These are phyloP conservation scores for Drosophila lacicola DNA, from an alignment of 2,888 invertebrate species.

Conservation along the genomic window DNA sequence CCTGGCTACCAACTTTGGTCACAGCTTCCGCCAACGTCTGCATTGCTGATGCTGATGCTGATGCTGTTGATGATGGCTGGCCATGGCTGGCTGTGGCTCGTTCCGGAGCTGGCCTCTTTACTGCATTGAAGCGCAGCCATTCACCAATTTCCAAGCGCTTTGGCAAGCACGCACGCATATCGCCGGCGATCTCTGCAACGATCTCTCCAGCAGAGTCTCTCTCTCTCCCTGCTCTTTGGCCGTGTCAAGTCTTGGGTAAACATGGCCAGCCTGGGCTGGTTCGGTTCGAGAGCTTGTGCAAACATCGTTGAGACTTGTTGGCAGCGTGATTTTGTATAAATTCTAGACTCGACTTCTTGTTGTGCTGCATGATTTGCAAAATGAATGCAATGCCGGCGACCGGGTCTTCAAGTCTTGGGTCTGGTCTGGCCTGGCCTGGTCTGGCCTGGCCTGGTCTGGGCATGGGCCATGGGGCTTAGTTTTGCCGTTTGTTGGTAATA, in stretches of 20 bases:
- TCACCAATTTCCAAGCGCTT: conserved; percentile 65
- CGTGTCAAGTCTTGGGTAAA: conserved; percentile 74
- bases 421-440: conserved; percentile 6
- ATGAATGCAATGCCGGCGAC: conserved; percentile 52
- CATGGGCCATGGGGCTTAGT: conserved; percentile 31
- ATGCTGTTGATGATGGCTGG: conserved; percentile 1
- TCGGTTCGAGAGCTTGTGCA: conserved; percentile 62
- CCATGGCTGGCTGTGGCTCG: conserved; percentile 7
- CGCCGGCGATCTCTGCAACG: conserved; percentile 32
- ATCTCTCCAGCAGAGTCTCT: conserved; percentile 38
- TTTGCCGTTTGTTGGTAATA: conserved; percentile 54
- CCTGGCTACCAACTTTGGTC: conserved; percentile 71
- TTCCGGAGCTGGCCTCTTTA: conserved; percentile 58
- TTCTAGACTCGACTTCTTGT: conserved; percentile 51
- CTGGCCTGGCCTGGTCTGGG: conserved; percentile 5
- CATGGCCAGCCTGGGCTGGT: conserved; percentile 49
- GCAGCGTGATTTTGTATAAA: conserved; percentile 79
- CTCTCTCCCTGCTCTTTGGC: conserved; percentile 14
- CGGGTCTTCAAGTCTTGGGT: conserved; percentile 3
- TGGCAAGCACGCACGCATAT: conserved; percentile 53
- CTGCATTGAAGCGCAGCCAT: conserved; percentile 75
- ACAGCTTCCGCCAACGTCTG: conserved; percentile 72
- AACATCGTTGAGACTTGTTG: conserved; percentile 81
- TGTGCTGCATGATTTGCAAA: conserved; percentile 71
- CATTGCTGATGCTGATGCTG: conserved; percentile 25